phyloP scores from a whole-genome alignment of 2,797 vertebrate species.

The Cetoscarus ocellatus region DNA sequence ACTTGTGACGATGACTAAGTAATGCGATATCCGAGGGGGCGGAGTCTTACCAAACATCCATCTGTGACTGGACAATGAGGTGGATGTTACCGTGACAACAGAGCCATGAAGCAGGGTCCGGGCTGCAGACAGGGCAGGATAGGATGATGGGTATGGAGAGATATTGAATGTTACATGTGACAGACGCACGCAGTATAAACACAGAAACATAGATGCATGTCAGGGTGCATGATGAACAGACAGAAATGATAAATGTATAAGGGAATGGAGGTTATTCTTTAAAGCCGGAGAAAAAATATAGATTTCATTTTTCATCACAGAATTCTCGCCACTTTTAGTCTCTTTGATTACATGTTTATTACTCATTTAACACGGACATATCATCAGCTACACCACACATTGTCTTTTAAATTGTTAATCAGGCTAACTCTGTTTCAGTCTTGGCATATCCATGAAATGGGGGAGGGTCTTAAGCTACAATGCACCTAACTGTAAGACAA shows the following conservation, averaged over 20 bases:
- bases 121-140: constrained; percentile 64
- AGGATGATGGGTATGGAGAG: constrained; percentile 63
- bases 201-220: neutral
- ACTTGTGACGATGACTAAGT: constrained; percentile 33
- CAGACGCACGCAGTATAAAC: constrained; percentile 33
- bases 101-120: constrained; percentile 58
- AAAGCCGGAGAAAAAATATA: no score
- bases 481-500: no score
- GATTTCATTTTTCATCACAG: no score
- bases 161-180: constrained; percentile 49
- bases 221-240: neutral
- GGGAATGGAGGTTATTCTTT: no score
- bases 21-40: constrained; percentile 34
- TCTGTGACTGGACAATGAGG: constrained; percentile 71
- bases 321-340: no score
- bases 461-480: no score
- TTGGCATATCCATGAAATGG: no score
- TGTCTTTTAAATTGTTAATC: no score
- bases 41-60: constrained; percentile 71
- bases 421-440: no score
- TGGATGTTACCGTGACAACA: constrained; percentile 71
- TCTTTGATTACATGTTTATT: no score
- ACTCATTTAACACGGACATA: no score
- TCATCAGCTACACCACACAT: no score
- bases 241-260: neutral